These are phyloP conservation scores for Petaurus breviceps DNA, from an alignment of 2,113 vertebrate species.

Conservation along the genomic window DNA sequence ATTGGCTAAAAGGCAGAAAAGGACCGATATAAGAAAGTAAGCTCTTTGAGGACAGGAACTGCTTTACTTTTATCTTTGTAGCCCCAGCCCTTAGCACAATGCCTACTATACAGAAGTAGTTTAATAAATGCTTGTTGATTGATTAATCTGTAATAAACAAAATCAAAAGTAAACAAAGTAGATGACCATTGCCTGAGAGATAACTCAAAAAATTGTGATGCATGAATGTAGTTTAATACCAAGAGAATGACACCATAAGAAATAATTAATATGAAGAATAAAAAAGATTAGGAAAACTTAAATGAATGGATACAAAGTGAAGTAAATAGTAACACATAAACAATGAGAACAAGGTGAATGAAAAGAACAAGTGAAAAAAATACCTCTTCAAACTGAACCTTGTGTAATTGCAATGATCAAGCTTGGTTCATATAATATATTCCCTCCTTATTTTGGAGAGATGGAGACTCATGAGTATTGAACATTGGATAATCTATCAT, in stretches of 20 bases:
- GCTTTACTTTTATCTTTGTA: too few relatives aligned
- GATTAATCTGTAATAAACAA: too few relatives aligned
- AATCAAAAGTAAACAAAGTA: too few relatives aligned
- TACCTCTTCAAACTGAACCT: neutral
- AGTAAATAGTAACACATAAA: neutral
- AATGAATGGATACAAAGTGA: neutral
- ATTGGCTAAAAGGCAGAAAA: neutral
- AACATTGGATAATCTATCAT: neutral
- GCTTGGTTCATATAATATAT: neutral
- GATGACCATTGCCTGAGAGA: too few relatives aligned
- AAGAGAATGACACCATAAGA: too few relatives aligned
- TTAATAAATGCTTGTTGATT: too few relatives aligned
- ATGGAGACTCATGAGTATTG: neutral
- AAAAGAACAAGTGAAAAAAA: neutral
- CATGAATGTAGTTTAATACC: too few relatives aligned
- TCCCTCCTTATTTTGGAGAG: neutral
- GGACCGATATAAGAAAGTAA: neutral
- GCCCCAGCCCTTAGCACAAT: too few relatives aligned
- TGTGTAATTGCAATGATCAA: neutral
- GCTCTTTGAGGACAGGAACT: too few relatives aligned
- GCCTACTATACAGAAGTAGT: too few relatives aligned
- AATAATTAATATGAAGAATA: too few relatives aligned
- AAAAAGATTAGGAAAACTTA: neutral
- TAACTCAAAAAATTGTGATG: too few relatives aligned
- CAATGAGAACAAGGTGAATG: neutral